Percentiles rank a stretch among this genome's conserved stretches.
phyloP scores from a whole-genome alignment of 2,888 invertebrate species.

The Netelia inedita region DNA sequence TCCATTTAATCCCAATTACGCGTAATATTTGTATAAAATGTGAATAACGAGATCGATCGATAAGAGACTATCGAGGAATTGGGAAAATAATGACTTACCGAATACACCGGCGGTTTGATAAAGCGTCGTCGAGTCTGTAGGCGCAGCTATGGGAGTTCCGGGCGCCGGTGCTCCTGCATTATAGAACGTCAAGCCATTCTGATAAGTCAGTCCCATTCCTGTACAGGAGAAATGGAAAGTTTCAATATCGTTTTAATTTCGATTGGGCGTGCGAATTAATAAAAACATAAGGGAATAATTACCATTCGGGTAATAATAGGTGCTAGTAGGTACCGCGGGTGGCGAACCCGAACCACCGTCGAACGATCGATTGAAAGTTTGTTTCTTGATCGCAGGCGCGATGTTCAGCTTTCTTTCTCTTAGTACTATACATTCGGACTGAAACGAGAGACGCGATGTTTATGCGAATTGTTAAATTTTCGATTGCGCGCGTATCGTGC shows the following conservation, averaged over 20 bases:
- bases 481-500: no score
- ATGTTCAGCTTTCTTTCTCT: slow-evolving; percentile 94
- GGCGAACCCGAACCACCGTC: slow-evolving; percentile 87
- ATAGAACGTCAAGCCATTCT: slow-evolving; percentile 85
- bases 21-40: neutral
- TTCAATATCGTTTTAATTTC: neutral
- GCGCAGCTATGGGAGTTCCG: slow-evolving; percentile 81
- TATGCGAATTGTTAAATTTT: no score
- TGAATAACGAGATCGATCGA: neutral
- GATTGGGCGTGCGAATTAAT: neutral
- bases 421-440: slow-evolving; percentile 92
- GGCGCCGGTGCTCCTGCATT: slow-evolving; percentile 82
- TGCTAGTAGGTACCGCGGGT: slow-evolving; percentile 86
- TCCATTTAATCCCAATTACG: neutral
- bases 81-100: slow-evolving; percentile 74
- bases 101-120: slow-evolving; percentile 83
- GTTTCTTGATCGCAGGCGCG: slow-evolving; percentile 95
- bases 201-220: slow-evolving; percentile 84
- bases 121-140: slow-evolving; percentile 82
- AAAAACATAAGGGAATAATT: slow-evolving; percentile 49
- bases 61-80: neutral
- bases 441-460: slow-evolving; percentile 75
- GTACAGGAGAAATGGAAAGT: slow-evolving; percentile 16
- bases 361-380: slow-evolving; percentile 87
- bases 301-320: slow-evolving; percentile 86